phyloP scores from a whole-genome alignment of 2,888 invertebrate species.

The Emmelina monodactyla region DNA sequence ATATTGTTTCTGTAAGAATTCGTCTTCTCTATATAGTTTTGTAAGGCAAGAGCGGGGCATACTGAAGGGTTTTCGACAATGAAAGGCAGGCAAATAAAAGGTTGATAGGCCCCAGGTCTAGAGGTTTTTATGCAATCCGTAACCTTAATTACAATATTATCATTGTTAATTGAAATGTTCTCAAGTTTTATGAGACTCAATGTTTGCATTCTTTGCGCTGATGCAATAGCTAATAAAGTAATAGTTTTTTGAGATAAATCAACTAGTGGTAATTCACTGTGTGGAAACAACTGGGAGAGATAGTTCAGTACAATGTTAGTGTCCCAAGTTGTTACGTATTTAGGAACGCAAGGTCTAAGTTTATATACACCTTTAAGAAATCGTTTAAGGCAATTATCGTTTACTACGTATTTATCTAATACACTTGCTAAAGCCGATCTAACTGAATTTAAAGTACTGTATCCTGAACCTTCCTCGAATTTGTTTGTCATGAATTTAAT shows the following conservation, averaged over 20 bases:
- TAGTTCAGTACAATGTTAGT: constrained; percentile 14
- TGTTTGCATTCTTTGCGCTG: constrained; percentile 15
- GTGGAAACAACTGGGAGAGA: background rate
- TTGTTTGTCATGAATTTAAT: constrained; percentile 1
- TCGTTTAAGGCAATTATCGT: constrained; percentile 8
- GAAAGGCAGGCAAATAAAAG: background rate
- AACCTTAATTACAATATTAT: constrained; percentile 1
- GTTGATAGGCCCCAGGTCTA: background rate
- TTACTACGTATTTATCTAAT: constrained; percentile 5
- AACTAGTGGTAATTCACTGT: background rate
- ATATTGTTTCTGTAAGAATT: background rate
- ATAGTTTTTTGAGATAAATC: constrained; percentile 14
- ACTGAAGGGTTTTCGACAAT: background rate
- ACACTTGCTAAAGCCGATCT: constrained; percentile 1
- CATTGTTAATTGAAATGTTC: constrained; percentile 7
- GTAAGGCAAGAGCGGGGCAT: background rate
- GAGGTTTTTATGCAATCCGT: constrained; percentile 5
- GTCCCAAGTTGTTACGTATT: constrained; percentile 21
- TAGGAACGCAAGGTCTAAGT: constrained; percentile 6
- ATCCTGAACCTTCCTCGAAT: background rate
- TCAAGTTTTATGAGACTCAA: constrained; percentile 14
- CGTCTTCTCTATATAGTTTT: constrained; percentile 1
- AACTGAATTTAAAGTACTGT: constrained; percentile 2
- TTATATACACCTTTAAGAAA: constrained; percentile 12
- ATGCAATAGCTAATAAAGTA: constrained; percentile 16